Evolutionary conservation across 2,113 vertebrate genomes (phyloP), one percentile per base, ranked within the genome.

Genomic region (Cervus canadensis): DNA sequence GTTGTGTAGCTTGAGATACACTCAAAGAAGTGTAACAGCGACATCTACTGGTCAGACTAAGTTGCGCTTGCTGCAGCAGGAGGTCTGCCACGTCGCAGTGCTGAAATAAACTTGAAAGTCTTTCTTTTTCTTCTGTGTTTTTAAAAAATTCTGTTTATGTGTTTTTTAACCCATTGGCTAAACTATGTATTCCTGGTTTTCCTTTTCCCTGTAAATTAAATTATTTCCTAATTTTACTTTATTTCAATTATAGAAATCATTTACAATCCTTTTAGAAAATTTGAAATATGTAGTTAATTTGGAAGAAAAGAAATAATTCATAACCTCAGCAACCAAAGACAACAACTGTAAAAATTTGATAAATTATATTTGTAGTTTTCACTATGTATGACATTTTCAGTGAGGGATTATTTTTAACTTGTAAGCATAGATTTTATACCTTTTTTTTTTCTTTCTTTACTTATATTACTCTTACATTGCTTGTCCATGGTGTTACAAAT

Each of bases 21-120:
- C 19, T 86, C 43, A 28, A 6, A 78, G 79, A 50, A 97, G 93
- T 89, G n/a, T 67, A 97, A 98, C 91, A 98, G 97, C 93, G 98
- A 98, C 98, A 98, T 90, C 98, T 99, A 28, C 92, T 98, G 99
- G 98, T 56, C 25, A 43, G 94, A 25, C 4, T 48, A 40, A 25
- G 86, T 89, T 28, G 81, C 12, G 2, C 28, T 60, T 91, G 52
- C 33, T 2, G 16, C 62, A 45, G 8, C 57, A 16, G 2, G 81
- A 64, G 0, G 30, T 93, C 92, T 84, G 25, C 2, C 91, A n/a
- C n/a, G 3, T 36, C 11, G 28, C 26, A 43, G 50, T 56, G 17
- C 56, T 25, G 82, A 84, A 90, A 56, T 82, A 1, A 16, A 83
- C 17, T 89, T 89, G 13, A 76, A 97, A 91, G 85, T 36, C 40